Percentiles rank a stretch among this genome's conserved stretches.
phyloP scores from a whole-genome alignment of 2,797 vertebrate species.

The Melopsittacus undulatus region DNA sequence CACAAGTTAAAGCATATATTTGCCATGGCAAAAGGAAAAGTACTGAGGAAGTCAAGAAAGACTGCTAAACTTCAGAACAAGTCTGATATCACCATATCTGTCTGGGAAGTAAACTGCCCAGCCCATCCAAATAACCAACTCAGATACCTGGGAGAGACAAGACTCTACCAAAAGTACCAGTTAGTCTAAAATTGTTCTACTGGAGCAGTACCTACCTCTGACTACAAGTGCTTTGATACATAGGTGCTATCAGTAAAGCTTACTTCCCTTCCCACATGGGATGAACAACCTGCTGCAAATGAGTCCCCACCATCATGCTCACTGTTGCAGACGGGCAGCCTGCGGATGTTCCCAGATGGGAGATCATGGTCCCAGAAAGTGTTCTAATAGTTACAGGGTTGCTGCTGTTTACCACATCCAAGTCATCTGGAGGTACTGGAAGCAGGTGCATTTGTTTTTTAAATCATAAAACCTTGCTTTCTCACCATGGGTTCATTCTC shows the following conservation, averaged over 20 bases:
- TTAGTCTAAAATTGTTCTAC: background rate
- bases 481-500: background rate
- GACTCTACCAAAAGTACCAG: background rate
- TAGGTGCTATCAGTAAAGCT: background rate
- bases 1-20: background rate
- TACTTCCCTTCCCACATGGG: background rate
- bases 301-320: background rate
- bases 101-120: background rate
- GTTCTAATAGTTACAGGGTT: background rate
- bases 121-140: background rate
- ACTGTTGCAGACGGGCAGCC: background rate
- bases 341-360: background rate
- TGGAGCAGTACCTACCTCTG: background rate
- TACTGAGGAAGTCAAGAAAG: background rate
- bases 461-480: background rate
- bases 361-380: background rate
- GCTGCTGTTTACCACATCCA: background rate
- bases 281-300: background rate
- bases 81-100: background rate
- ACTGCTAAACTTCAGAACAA: background rate
- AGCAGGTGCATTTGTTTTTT: background rate
- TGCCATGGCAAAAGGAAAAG: background rate
- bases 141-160: accelerated
- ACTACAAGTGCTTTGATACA: background rate
- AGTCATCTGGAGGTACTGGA: background rate